Conservation (phyloP, 1,140 invertebrate species). For the Pomacea maculata region DNA sequence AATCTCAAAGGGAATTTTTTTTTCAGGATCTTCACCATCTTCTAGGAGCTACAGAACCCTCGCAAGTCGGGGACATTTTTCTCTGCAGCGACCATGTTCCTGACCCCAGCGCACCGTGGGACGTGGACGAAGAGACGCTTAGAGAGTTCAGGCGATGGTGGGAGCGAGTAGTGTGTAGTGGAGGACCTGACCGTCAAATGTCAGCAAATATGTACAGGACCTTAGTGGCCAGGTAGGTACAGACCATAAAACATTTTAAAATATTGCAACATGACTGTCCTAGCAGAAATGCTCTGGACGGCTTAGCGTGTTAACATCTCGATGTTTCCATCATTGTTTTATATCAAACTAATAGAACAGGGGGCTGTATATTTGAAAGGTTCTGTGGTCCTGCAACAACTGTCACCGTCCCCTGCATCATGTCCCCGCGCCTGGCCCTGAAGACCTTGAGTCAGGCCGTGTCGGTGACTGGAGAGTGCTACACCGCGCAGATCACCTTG, state of each 20-base stretch:
- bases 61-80: too few species aligned
- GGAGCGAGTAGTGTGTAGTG: not conserved
- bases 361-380: not conserved
- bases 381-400: constrained; percentile 1
- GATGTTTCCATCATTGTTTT: not conserved
- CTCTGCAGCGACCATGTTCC: not conserved
- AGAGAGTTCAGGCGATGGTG: not conserved
- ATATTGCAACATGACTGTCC: too few species aligned
- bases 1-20: too few species aligned
- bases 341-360: not conserved
- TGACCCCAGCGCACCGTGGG: not conserved
- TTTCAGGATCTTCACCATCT: too few species aligned
- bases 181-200: not conserved
- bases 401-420: not conserved
- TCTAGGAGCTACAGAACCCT: too few species aligned
- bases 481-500: not conserved
- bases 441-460: not conserved
- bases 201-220: not conserved
- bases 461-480: not conserved
- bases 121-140: not conserved
- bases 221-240: not conserved
- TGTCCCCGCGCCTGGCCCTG: not conserved
- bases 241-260: not conserved
- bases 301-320: not conserved
- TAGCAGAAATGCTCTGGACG: too few species aligned